A percentile compares a stretch with the other conserved stretches of the same genome.
These are phyloP conservation scores for Serrognathus titanus DNA, from an alignment of 2,888 invertebrate species.

Conservation along the genomic window DNA sequence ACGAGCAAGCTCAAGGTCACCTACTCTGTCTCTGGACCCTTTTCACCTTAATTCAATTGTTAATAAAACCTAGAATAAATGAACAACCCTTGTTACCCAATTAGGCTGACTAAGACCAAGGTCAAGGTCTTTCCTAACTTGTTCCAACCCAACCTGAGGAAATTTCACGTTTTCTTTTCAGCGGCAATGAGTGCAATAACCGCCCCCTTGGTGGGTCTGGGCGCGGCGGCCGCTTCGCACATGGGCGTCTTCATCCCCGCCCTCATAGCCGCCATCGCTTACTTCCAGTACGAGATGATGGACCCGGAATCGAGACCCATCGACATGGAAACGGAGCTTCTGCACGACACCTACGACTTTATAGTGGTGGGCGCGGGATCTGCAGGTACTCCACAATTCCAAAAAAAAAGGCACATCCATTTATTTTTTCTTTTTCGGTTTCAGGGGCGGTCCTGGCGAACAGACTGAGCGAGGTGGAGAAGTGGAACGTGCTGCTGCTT, in stretches of 20 bases:
- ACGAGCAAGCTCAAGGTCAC: no score
- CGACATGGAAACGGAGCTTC: slow-evolving; percentile 62
- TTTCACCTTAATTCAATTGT: no score
- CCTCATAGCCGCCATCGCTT: slow-evolving; percentile 79
- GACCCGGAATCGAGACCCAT: slow-evolving; percentile 79
- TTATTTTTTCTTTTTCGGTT: slow-evolving; percentile 16
- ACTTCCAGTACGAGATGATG: slow-evolving; percentile 80
- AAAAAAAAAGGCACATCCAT: neutral
- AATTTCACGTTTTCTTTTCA: slow-evolving; percentile 7
- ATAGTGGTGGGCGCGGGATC: slow-evolving; percentile 85
- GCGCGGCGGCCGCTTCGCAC: slow-evolving; percentile 63
- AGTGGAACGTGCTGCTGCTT: slow-evolving; percentile 76
- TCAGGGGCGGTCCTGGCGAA: slow-evolving; percentile 81
- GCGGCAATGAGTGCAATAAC: slow-evolving; percentile 63
- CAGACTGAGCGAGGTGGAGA: slow-evolving; percentile 71
- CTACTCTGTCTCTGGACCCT: no score
- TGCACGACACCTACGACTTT: slow-evolving; percentile 75
- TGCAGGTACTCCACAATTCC: slow-evolving; percentile 56
- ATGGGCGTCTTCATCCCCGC: slow-evolving; percentile 81
- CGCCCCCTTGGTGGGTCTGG: slow-evolving; percentile 66
- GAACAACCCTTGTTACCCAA: no score
- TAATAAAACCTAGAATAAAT: no score
- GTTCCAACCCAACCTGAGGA: no score
- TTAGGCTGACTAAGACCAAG: no score
- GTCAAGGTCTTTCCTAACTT: no score